These are phyloP conservation scores for Pseudoatta argentina DNA, from an alignment of 1,140 invertebrate genomes.

Conservation along the genomic window DNA sequence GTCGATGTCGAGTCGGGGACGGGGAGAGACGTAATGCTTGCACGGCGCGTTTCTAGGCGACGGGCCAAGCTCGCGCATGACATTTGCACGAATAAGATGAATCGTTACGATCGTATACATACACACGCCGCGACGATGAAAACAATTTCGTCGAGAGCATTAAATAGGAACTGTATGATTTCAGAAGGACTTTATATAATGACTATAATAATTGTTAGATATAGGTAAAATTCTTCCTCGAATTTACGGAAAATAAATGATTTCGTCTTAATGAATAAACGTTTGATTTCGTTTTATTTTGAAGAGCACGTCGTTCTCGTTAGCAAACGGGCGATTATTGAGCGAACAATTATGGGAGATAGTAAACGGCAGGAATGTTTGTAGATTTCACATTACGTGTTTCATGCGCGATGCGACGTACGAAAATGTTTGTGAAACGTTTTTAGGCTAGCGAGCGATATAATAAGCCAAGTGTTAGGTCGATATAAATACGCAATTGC, in stretches of 20 bases:
- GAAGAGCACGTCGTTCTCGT: not conserved
- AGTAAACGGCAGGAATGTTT: not conserved
- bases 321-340: not conserved
- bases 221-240: not conserved
- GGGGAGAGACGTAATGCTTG: slow-evolving; percentile 22
- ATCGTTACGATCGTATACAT: slow-evolving; percentile 25
- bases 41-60: slow-evolving; percentile 43
- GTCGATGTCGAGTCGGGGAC: not conserved
- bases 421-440: not conserved
- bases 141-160: not conserved
- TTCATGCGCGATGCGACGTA: not conserved
- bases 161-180: slow-evolving; percentile 9
- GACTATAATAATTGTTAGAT: not conserved
- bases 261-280: not conserved
- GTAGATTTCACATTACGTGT: not conserved
- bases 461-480: not conserved
- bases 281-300: slow-evolving; percentile 35
- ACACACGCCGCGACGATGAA: not conserved
- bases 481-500: slow-evolving; percentile 30
- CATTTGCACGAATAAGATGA: slow-evolving; percentile 18
- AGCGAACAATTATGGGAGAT: not conserved
- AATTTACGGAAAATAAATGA: not conserved
- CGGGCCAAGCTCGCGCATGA: slow-evolving; percentile 45
- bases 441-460: not conserved
- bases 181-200: not conserved